These are phyloP conservation scores for Anguilla anguilla DNA, from an alignment of 2,797 vertebrate genomes.

Conservation along the genomic window DNA sequence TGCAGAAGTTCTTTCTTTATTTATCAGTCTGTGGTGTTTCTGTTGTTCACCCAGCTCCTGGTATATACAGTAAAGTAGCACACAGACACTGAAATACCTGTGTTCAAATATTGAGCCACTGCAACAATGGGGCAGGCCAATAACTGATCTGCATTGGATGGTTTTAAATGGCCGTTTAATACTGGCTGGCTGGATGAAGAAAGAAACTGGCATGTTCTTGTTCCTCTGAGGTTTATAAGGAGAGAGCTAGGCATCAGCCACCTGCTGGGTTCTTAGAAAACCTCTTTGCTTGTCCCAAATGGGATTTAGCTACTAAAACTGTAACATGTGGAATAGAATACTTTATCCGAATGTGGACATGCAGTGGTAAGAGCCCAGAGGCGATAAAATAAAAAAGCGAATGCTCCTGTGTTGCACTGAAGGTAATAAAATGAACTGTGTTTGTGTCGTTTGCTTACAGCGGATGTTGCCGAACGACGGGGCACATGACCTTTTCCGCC, in stretches of 20 bases:
- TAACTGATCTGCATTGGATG: not conserved
- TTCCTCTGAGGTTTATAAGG: not conserved
- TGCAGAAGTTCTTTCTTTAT: not conserved
- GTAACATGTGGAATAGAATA: not conserved
- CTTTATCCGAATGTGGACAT: too few species aligned
- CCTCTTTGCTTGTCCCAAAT: not conserved
- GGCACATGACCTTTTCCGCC: slow-evolving; percentile 93
- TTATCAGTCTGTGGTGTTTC: not conserved
- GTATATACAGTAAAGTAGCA: not conserved
- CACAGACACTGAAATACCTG: slow-evolving; percentile 10
- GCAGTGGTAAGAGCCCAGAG: not conserved
- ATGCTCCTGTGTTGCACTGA: not conserved
- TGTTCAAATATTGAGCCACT: slow-evolving; percentile 16
- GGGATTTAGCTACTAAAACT: not conserved
- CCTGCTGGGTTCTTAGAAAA: not conserved
- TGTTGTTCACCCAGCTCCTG: not conserved
- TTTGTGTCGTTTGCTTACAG: slow-evolving; percentile 69
- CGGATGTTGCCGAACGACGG: slow-evolving; percentile 96
- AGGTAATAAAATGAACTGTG: slow-evolving; percentile 49
- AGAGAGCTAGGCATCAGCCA: not conserved
- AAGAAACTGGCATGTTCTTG: not conserved
- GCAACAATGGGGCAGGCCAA: not conserved
- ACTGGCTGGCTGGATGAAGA: not conserved
- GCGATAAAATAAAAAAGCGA: not conserved
- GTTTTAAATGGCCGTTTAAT: slow-evolving; percentile 8